These are phyloP conservation scores for Aeoliscus strigatus DNA, from an alignment of 2,797 vertebrate species.

Conservation along the genomic window DNA sequence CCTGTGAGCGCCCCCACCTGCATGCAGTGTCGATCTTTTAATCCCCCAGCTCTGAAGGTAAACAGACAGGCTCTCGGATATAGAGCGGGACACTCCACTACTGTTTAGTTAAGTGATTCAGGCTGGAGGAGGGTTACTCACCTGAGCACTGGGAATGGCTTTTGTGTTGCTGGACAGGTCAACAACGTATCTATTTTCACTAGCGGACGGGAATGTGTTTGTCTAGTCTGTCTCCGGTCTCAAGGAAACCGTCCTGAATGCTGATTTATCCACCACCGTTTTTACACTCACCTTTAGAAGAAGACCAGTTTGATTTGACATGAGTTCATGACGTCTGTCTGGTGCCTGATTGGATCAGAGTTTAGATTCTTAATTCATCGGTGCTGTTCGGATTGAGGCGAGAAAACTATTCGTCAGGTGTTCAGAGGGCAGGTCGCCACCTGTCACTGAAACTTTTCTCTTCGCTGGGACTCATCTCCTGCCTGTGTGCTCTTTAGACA, in stretches of 20 bases:
- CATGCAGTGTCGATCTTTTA: slow-evolving; percentile 61
- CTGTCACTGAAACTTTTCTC: slow-evolving; percentile 50
- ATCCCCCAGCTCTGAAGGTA: slow-evolving; percentile 71
- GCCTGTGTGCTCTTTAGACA: slow-evolving; percentile 42
- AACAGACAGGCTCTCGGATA: slow-evolving; percentile 64
- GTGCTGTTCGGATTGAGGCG: slow-evolving; percentile 17
- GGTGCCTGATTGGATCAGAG: slow-evolving; percentile 5
- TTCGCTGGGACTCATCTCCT: slow-evolving; percentile 38
- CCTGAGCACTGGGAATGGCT: slow-evolving; percentile 63
- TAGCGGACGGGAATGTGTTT: slow-evolving; percentile 67
- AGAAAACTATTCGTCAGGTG: slow-evolving; percentile 20
- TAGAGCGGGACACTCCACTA: slow-evolving; percentile 74
- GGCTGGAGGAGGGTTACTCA: slow-evolving; percentile 70
- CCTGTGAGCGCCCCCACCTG: slow-evolving; percentile 20
- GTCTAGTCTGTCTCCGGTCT: slow-evolving; percentile 58
- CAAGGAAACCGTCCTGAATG: slow-evolving; percentile 35
- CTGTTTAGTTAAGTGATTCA: slow-evolving; percentile 80
- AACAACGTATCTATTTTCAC: slow-evolving; percentile 76
- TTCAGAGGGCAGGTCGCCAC: slow-evolving; percentile 50
- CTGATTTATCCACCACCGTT: slow-evolving; percentile 35
- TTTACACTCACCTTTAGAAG: slow-evolving; percentile 6
- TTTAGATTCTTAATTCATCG: background rate
- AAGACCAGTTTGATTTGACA: slow-evolving; percentile 1
- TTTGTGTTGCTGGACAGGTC: slow-evolving; percentile 67
- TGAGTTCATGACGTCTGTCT: background rate